Evolutionary conservation across 2,888 invertebrate genomes (phyloP).

Genomic region (Heterodera filipjevi): DNA sequence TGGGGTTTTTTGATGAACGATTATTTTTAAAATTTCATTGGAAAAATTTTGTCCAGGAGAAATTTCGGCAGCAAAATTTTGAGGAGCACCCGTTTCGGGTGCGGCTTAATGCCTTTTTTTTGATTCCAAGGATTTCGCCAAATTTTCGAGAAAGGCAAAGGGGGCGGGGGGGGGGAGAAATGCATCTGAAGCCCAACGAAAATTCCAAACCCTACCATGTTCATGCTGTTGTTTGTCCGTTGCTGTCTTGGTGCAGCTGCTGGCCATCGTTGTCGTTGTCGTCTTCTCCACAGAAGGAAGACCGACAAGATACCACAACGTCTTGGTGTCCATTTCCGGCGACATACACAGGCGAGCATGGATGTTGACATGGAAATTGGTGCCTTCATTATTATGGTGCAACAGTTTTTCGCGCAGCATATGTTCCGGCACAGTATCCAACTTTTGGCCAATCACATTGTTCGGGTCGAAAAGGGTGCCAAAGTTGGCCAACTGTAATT

Average conservation of each 20-base stretch:
- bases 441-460: neutral
- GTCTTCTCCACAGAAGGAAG: neutral
- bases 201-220: too few relatives aligned
- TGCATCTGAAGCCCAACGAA: too few relatives aligned
- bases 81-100: too few relatives aligned
- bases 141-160: too few relatives aligned
- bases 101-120: too few relatives aligned
- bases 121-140: too few relatives aligned
- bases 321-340: neutral
- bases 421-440: neutral
- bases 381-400: neutral
- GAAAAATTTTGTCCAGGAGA: too few relatives aligned
- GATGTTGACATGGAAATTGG: neutral
- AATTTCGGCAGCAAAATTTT: too few relatives aligned
- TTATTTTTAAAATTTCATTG: too few relatives aligned
- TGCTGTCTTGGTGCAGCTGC: neutral
- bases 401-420: neutral
- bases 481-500: neutral
- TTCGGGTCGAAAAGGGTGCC: neutral
- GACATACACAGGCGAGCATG: neutral
- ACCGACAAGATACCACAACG: neutral
- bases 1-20: too few relatives aligned
- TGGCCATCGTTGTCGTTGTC: neutral
- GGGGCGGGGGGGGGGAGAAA: too few relatives aligned
- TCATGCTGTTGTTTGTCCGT: neutral